Percentiles rank a stretch among this genome's conserved stretches.
These are phyloP conservation scores for Metalampra italica DNA, from an alignment of 2,888 invertebrate genomes.

Conservation along the genomic window DNA sequence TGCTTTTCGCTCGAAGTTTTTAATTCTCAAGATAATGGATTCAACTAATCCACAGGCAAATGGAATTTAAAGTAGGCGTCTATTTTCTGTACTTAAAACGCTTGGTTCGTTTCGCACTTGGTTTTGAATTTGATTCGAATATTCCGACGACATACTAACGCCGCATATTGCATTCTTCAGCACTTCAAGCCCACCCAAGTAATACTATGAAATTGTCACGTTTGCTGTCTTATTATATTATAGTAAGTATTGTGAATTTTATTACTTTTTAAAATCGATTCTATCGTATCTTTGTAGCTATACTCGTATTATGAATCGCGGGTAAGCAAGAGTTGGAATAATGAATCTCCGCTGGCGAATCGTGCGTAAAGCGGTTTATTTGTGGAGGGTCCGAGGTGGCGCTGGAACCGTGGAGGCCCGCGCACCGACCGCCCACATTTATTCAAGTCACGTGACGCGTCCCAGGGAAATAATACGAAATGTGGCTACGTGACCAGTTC, in stretches of 20 bases:
- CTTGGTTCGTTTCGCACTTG: background rate
- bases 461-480: constrained; percentile 79
- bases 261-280: background rate
- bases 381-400: constrained; percentile 70
- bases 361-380: constrained; percentile 78
- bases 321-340: constrained; percentile 67
- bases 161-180: background rate
- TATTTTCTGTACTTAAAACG: background rate
- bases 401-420: constrained; percentile 47
- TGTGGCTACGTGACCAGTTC: constrained; percentile 78
- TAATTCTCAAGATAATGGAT: constrained; percentile 25
- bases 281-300: constrained; percentile 16
- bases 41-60: constrained; percentile 22
- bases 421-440: constrained; percentile 52
- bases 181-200: background rate
- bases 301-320: constrained; percentile 52
- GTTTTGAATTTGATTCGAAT: background rate
- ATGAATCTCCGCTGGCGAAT: constrained; percentile 73
- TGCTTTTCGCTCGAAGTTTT: constrained; percentile 25
- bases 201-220: background rate
- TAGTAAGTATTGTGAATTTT: background rate
- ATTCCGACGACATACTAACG: background rate
- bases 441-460: constrained; percentile 76
- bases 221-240: background rate
- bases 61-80: constrained; percentile 24